phyloP scores from a whole-genome alignment of 1,140 invertebrate species.

The Heliconius nattereri region DNA sequence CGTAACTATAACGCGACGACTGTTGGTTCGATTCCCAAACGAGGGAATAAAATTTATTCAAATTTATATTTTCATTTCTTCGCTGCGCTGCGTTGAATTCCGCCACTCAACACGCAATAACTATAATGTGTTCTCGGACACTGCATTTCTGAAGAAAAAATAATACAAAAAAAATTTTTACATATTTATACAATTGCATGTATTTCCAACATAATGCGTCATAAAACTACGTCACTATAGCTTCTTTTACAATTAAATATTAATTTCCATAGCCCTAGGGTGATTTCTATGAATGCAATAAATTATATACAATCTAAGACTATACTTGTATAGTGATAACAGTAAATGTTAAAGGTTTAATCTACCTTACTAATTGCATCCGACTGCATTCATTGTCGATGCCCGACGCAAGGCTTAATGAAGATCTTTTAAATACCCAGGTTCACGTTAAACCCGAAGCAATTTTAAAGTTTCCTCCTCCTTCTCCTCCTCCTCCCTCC shows the following conservation, averaged over 20 bases:
- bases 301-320: background rate
- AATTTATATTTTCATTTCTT: too few species aligned
- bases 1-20: too few species aligned
- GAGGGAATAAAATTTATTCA: too few species aligned
- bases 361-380: slow-evolving; percentile 58
- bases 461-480: slow-evolving; percentile 57
- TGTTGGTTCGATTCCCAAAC: too few species aligned
- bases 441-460: slow-evolving; percentile 39
- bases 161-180: too few species aligned
- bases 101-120: too few species aligned
- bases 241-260: background rate
- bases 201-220: background rate
- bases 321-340: background rate
- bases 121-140: too few species aligned
- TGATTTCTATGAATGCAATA: background rate
- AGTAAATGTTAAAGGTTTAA: slow-evolving; percentile 9
- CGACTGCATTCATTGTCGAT: slow-evolving; percentile 55
- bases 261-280: background rate
- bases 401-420: slow-evolving; percentile 60
- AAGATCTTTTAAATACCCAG: slow-evolving; percentile 56
- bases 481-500: slow-evolving; percentile 21
- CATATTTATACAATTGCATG: background rate
- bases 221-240: background rate
- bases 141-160: too few species aligned
- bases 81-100: too few species aligned